phyloP scores from a whole-genome alignment of 2,113 vertebrate species.

The Eira barbara region DNA sequence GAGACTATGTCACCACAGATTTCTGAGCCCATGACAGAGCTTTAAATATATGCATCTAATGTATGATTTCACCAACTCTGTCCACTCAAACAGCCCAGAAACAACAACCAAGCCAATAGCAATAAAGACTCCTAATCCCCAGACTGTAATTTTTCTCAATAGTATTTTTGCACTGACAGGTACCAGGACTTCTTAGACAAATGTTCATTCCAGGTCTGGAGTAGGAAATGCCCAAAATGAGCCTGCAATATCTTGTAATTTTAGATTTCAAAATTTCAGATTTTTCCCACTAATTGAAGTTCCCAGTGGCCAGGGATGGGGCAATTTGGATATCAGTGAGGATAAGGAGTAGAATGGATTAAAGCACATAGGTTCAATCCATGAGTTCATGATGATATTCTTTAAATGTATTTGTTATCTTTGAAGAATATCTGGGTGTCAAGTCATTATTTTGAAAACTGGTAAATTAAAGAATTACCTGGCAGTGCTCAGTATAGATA shows the following conservation, averaged over 20 bases:
- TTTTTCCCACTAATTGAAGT: neutral
- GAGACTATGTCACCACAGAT: neutral
- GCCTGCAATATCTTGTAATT: neutral
- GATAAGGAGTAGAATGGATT: neutral
- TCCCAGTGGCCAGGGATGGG: neutral
- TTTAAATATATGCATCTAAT: neutral
- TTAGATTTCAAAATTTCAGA: neutral
- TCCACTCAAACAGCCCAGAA: neutral
- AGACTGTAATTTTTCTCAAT: neutral
- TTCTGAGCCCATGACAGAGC: neutral
- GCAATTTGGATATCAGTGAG: neutral
- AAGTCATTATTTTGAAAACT: neutral
- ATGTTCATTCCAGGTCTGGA: neutral
- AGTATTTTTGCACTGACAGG: neutral
- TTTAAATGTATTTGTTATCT: neutral
- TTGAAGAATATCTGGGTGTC: neutral
- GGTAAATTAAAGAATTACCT: neutral
- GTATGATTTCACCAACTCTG: neutral
- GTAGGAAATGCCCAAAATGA: neutral
- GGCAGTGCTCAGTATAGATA: neutral
- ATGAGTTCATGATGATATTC: neutral
- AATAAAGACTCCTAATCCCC: neutral
- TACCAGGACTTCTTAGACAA: neutral
- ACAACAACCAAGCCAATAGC: neutral
- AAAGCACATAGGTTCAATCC: neutral